Evolutionary conservation across 2,797 vertebrate species (phyloP).

Genomic region (Phataginus tetradactyla): DNA sequence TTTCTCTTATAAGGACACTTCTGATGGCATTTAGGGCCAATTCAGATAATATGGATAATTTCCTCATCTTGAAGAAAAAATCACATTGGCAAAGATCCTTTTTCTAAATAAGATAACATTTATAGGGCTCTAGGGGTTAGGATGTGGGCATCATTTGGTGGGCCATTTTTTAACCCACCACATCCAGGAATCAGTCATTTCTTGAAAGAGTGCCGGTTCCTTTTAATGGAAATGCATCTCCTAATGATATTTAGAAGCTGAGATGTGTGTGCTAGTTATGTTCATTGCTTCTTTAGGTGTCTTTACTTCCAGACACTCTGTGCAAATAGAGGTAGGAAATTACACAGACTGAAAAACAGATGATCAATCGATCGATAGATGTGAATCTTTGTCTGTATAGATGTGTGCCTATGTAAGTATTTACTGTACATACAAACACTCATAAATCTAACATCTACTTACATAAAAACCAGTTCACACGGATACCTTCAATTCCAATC

Average conservation of each 20-base stretch:
- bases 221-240: background rate
- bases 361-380: background rate
- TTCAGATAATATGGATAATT: background rate
- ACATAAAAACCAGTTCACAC: slow-evolving; percentile 15
- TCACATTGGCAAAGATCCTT: background rate
- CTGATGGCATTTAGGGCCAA: background rate
- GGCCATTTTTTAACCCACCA: background rate
- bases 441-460: background rate
- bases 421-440: background rate
- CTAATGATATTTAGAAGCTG: background rate
- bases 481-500: slow-evolving; percentile 11
- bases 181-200: background rate
- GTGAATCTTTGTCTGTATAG: background rate
- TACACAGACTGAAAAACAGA: background rate
- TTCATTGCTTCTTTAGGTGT: background rate
- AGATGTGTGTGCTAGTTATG: background rate
- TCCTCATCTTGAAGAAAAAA: background rate
- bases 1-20: background rate
- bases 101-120: background rate
- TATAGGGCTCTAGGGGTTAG: background rate
- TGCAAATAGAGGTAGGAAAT: slow-evolving; percentile 15
- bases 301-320: background rate
- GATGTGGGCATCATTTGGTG: background rate
- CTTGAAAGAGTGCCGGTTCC: background rate
- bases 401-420: background rate